These are phyloP conservation scores for Aythya baeri DNA, from an alignment of 2,113 vertebrate species.

Conservation along the genomic window DNA sequence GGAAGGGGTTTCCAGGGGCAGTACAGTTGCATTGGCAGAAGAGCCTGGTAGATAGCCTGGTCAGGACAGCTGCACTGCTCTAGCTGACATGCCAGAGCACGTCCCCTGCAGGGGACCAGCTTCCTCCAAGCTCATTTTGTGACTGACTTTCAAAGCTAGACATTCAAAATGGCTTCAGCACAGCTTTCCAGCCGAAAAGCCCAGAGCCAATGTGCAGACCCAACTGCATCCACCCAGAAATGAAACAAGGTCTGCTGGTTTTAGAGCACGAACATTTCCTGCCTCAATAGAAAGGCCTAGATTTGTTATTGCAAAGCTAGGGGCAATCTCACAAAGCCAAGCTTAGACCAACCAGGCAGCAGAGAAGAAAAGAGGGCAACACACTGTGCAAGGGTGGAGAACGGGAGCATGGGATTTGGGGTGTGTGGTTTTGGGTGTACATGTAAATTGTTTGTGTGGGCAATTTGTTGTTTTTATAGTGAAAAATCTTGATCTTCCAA, in stretches of 20 bases:
- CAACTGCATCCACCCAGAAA: background rate
- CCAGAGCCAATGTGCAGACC: background rate
- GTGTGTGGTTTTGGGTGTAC: conserved; percentile 55
- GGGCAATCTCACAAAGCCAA: background rate
- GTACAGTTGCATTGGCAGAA: background rate
- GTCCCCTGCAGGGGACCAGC: accelerated
- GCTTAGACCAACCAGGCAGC: background rate
- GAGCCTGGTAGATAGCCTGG: background rate
- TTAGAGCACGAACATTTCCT: background rate
- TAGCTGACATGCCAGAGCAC: background rate
- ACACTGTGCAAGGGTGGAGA: conserved; percentile 17
- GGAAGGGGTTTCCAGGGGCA: background rate
- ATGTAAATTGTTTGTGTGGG: conserved; percentile 54
- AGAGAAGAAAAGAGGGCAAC: background rate
- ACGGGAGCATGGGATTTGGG: conserved; percentile 12
- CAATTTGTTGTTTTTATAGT: conserved; percentile 40
- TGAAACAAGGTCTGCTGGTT: background rate
- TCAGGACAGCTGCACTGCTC: background rate
- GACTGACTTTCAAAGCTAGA: background rate
- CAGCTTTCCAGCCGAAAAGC: background rate
- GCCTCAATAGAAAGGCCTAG: background rate
- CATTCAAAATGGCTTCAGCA: background rate
- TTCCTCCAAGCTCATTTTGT: background rate
- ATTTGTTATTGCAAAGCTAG: conserved; percentile 8
- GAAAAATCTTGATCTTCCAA: conserved; percentile 37